Evolutionary conservation across 2,888 invertebrate genomes (phyloP), one percentile per base, ranked within the genome.

Genomic region (Philhelius pedissequus): DNA sequence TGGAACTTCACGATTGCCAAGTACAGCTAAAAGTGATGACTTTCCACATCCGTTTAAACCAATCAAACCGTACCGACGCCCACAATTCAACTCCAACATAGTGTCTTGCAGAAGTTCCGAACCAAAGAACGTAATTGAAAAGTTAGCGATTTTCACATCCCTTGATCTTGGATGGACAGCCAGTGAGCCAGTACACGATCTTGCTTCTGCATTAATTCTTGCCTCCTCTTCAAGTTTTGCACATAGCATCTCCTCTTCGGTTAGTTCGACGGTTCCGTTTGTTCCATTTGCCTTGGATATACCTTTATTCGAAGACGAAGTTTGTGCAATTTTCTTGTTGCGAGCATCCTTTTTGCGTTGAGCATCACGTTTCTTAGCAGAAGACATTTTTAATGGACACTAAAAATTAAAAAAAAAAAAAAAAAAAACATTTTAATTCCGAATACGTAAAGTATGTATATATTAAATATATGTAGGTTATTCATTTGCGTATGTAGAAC

Each of bases 21-120:
- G 93, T 20, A 96, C 97, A 52, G 98, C 94, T 86, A 99, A 92
- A 77, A 99, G 92, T 2, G 99, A 98, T 2, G 99, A 99, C 92
- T 99, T 99, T 93, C 99, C 99, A 91, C 97, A 97, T 87, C 99
- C 99, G 92, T 99, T 99, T n/a, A 97, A 93, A 68, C 99, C 99
- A 87, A 99, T 95, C 9, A 99, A 93, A 87, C 99, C 99, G 91
- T 99, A 99, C 88, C 99, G 94, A 86, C 99, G 94, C 0, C 99
- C 99, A 91, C 98, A 98, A 93, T 99, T 99, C 92, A 99, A 94
- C 92, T 99, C 99, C 32, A 99, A 93, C 92, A 97, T 94, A 1
- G 99, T 98, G 91, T 99, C 99, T 90, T 96, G 96, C 70, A 99
- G 94, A 87, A 99, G 93, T 92, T 99, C 99, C 89, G 96, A 95